These are phyloP conservation scores for Gnathonemus echidnorhynchus DNA, from an alignment of 2,113 vertebrate species.

Conservation along the genomic window DNA sequence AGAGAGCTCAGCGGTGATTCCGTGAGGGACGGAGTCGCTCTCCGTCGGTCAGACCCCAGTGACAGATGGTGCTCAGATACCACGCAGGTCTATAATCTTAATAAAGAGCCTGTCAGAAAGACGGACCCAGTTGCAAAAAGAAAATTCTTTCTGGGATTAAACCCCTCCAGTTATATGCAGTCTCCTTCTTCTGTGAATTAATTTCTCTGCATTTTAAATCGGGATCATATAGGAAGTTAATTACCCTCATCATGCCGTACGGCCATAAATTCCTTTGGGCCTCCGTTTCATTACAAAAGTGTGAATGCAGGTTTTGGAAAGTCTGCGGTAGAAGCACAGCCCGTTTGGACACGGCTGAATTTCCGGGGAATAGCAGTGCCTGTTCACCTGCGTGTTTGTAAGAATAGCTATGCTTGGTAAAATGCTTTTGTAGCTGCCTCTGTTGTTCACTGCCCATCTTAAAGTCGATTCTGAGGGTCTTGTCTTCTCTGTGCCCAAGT, in stretches of 20 bases:
- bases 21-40: not conserved
- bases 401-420: not conserved
- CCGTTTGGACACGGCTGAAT: too few species aligned
- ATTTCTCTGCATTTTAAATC: not conserved
- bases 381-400: not conserved
- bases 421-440: not conserved
- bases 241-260: not conserved
- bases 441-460: not conserved
- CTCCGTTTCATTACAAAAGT: not conserved
- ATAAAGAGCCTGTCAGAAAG: not conserved
- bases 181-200: not conserved
- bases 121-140: not conserved
- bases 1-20: not conserved
- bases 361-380: not conserved
- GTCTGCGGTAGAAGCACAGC: not conserved
- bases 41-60: not conserved
- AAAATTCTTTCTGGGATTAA: not conserved
- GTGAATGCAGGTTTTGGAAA: not conserved
- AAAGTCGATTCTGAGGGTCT: not conserved
- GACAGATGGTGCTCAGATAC: not conserved
- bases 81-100: not conserved
- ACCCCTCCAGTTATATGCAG: not conserved
- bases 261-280: not conserved
- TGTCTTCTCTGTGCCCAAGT: not conserved
- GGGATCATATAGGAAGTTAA: slow-evolving; percentile 4